phyloP scores from a whole-genome alignment of 2,797 vertebrate species.

The Spondyliosoma cantharus region DNA sequence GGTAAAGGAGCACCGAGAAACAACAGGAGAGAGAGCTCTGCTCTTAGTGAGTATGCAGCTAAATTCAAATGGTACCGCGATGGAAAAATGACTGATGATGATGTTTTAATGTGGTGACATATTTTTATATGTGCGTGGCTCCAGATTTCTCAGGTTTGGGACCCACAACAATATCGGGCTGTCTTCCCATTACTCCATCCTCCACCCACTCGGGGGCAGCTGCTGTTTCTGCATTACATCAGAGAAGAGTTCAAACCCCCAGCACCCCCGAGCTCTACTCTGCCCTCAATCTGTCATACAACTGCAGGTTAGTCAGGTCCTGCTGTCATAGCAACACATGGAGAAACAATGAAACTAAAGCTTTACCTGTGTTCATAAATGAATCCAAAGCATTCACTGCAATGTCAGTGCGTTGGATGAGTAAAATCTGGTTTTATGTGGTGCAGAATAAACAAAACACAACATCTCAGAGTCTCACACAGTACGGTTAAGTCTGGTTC shows the following conservation, averaged over 20 bases:
- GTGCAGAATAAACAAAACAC: not conserved
- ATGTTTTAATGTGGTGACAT: not conserved
- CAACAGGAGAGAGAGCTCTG: constrained; percentile 62
- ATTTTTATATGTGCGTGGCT: not conserved
- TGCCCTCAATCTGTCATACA: constrained; percentile 74
- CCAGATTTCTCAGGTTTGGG: constrained; percentile 66
- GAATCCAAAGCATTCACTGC: not conserved
- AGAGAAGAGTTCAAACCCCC: constrained; percentile 72
- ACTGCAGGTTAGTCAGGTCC: constrained; percentile 62
- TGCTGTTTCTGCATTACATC: constrained; percentile 10
- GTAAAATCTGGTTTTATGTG: not conserved
- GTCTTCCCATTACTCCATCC: constrained; percentile 65
- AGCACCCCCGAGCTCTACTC: constrained; percentile 84
- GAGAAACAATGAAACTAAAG: not conserved
- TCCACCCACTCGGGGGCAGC: constrained; percentile 33
- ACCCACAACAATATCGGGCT: constrained; percentile 64
- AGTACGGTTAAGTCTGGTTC: not conserved
- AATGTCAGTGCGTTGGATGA: not conserved
- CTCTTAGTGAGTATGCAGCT: constrained; percentile 64
- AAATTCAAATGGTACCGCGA: too few relatives aligned
- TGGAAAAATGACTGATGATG: not conserved
- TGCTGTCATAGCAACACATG: not conserved
- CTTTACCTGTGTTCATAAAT: not conserved
- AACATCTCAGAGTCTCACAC: not conserved
- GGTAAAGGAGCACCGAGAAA: constrained; percentile 13